phyloP scores from a whole-genome alignment of 2,113 vertebrate genomes.

The Scomber japonicus region DNA sequence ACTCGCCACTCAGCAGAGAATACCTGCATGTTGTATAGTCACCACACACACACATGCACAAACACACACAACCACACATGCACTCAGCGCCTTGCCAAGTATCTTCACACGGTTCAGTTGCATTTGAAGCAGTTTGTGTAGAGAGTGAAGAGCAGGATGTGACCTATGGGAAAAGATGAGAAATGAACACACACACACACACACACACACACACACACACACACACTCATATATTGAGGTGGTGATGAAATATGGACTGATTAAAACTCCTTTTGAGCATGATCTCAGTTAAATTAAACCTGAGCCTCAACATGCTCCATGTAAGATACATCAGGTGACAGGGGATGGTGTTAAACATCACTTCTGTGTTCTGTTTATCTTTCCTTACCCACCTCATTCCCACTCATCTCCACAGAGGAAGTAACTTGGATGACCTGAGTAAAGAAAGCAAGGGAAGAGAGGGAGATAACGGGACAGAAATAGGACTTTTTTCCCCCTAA shows the following conservation, averaged over 20 bases:
- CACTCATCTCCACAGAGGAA: not conserved
- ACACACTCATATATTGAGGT: not conserved
- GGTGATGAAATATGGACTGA: not conserved
- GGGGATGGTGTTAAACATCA: not conserved
- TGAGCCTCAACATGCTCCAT: not conserved
- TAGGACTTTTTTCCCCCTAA: not conserved
- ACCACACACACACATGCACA: too few relatives aligned
- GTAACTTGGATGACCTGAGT: not conserved
- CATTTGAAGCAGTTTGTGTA: too few relatives aligned
- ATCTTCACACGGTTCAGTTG: too few relatives aligned
- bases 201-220: too few relatives aligned
- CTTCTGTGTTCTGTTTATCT: not conserved
- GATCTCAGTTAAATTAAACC: not conserved
- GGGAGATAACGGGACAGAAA: not conserved
- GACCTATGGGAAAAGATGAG: too few relatives aligned
- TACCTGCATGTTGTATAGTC: too few relatives aligned
- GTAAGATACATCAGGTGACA: not conserved
- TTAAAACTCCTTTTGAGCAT: not conserved
- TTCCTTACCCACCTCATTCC: too few relatives aligned
- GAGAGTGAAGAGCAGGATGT: too few relatives aligned
- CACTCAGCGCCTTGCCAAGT: too few relatives aligned
- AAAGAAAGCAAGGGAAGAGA: not conserved
- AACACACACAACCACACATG: too few relatives aligned
- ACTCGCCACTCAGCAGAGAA: not conserved
- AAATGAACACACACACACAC: too few relatives aligned